Evolutionary conservation across 35 echinoderm and acorn worm species (phyloP), one percentile per base, ranked within the genome.

Genomic region (Ophioderma brevispina): DNA sequence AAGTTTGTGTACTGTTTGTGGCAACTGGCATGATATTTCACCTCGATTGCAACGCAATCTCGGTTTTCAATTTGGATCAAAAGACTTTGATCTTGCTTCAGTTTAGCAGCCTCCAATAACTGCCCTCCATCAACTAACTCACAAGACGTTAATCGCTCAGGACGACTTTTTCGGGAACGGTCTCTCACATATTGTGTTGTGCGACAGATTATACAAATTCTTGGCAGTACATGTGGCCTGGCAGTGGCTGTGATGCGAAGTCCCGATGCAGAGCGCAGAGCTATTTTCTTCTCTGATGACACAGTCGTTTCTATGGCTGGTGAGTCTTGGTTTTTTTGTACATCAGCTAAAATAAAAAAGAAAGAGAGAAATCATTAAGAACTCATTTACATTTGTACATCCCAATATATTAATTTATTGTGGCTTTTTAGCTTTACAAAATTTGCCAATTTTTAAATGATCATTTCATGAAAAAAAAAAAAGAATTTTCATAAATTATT

Each of bases 1-100:
- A n/a, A 78, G 40, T 77, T 77, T 77, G 85, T 87, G n/a, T 77
- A 87, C 21, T 30, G 75, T 40, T 40, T 87, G n/a, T 87, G 40
- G 64, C 85, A 87, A 3, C 35, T 70, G 30, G 34, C 37, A 87
- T 76, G 85, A 70, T 87, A 87, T n/a, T 38, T 35, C 6, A 77
- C 85, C 40, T 87, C 85, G 41, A 87, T 30, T 37, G 55, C 33
- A 37, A 78, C 85, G 28, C 37, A 59, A 34, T 87, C 85, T 36
- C 39, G 21, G 35, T 41, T 70, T 59, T 46, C 36, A 25, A 77
- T 41, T 30, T 87, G 85, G n/a, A n/a, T n/a, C 63, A 87, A 75
- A 35, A 87, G 84, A 21, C 37, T 75, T 30, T 21, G 55, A 19
- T 87, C 41, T 39, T 13, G 76, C 17, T 76, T 70, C 14, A 15